These are phyloP conservation scores for Anguilla rostrata DNA, from an alignment of 2,113 vertebrate species.

Conservation along the genomic window DNA sequence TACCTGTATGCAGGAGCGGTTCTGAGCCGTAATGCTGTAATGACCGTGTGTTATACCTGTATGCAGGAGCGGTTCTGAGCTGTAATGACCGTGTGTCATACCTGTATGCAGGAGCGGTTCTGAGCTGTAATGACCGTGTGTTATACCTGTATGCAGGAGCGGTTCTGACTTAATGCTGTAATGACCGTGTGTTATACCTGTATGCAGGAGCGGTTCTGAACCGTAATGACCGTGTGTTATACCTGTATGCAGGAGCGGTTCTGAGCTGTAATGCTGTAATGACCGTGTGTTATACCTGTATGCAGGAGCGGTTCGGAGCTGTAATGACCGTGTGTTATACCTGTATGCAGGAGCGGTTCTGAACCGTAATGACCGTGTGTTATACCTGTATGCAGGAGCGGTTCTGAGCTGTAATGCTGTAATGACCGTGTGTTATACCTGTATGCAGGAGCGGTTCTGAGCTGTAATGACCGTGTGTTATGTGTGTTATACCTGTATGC, in stretches of 20 bases:
- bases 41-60: constrained; percentile 61
- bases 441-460: constrained; percentile 80
- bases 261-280: constrained; percentile 58
- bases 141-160: constrained; percentile 80
- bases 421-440: constrained; percentile 60
- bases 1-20: not conserved
- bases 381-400: not conserved
- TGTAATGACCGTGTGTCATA: too few species aligned
- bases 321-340: constrained; percentile 53
- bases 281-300: too few species aligned
- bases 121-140: too few species aligned
- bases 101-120: too few species aligned
- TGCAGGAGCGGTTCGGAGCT: not conserved
- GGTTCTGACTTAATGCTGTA: constrained; percentile 75
- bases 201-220: not conserved
- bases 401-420: not conserved
- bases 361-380: constrained; percentile 20
- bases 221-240: not conserved
- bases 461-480: too few species aligned
- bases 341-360: constrained; percentile 81
- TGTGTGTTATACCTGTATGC: too few species aligned
- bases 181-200: too few species aligned
- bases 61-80: constrained; percentile 79
- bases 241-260: constrained; percentile 83
- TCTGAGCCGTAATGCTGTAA: not conserved